Base-by-base conservation (phyloP, 2,797 vertebrate species). In the Catharus ustulatus region DNA sequence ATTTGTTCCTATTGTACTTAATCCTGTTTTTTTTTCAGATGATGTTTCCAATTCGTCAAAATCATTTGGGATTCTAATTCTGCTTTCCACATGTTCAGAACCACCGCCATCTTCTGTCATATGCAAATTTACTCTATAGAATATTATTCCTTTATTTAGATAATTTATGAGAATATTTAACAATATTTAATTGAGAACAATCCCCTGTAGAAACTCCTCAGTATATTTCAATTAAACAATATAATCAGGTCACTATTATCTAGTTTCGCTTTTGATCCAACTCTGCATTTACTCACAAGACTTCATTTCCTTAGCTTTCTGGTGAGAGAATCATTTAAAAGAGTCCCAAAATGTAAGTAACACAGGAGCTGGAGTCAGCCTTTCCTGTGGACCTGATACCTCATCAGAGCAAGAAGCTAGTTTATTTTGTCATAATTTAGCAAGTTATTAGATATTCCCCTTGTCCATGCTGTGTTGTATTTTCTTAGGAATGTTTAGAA, bases 81-180 rank as follows among this genome's bases (percentile, higher is more conserved):
- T 95, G 61, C 82, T 91, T 92, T 94, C 89, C 89, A 92, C 79
- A 90, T 94, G 91, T 92, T 94, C 89, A 89, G 64, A 87, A 80
- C 66, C 21, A 49, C 48, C 13, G 48, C 32, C 43, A 40, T 87
- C 57, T 91, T 58, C 79, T 91, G 58, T 89, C 79, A 83, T 83
- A 92, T 89, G 89, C 76, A 89, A 94, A 94, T 93, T 77, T 77
- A 72, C n/a, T 78, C 49, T 54, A 61, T 83, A 45, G 67, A 78
- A 61, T 93, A 85, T 83, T 91, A 77, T 54, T 85, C 46, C 43
- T 48, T 91, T 54, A 81, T 87, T 83, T 87, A 87, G 30, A 80
- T 64, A 5, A 85, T 75, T 89, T 49, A 58, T 40, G 24, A 83
- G 38, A 78, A 40, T 95, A 59, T 63, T 87, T 75, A 87, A 74